phyloP scores from a whole-genome alignment of 2,113 vertebrate genomes.

The Pagrus major region DNA sequence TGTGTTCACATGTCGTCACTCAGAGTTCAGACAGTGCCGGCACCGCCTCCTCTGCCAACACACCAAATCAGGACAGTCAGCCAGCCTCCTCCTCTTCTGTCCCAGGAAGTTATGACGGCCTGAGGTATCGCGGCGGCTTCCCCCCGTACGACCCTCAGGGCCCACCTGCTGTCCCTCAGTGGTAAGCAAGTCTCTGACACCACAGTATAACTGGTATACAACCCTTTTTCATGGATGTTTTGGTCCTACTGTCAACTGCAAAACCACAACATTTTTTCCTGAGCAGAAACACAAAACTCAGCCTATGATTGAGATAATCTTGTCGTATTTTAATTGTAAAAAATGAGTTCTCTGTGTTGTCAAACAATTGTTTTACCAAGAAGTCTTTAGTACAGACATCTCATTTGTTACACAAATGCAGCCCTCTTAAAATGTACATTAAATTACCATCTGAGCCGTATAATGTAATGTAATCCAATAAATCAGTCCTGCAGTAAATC shows the following conservation, averaged over 20 bases:
- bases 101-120: slow-evolving; percentile 63
- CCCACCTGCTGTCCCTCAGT: slow-evolving; percentile 69
- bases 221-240: too few species aligned
- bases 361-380: not conserved
- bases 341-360: not conserved
- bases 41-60: slow-evolving; percentile 52
- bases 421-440: not conserved
- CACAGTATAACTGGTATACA: not conserved
- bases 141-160: slow-evolving; percentile 60
- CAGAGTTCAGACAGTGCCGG: slow-evolving; percentile 69
- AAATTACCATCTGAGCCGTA: not conserved
- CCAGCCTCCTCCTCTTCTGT: slow-evolving; percentile 43
- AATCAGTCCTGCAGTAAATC: not conserved
- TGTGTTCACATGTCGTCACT: not conserved
- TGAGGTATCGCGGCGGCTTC: slow-evolving; percentile 74
- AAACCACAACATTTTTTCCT: too few species aligned
- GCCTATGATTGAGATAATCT: not conserved
- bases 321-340: not conserved
- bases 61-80: slow-evolving; percentile 69
- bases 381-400: not conserved
- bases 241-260: too few species aligned
- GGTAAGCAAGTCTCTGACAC: slow-evolving; percentile 61
- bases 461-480: not conserved
- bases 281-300: not conserved
- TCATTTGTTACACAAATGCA: not conserved